phyloP scores from a whole-genome alignment of 2,113 vertebrate species.

The Odocoileus hemionus region DNA sequence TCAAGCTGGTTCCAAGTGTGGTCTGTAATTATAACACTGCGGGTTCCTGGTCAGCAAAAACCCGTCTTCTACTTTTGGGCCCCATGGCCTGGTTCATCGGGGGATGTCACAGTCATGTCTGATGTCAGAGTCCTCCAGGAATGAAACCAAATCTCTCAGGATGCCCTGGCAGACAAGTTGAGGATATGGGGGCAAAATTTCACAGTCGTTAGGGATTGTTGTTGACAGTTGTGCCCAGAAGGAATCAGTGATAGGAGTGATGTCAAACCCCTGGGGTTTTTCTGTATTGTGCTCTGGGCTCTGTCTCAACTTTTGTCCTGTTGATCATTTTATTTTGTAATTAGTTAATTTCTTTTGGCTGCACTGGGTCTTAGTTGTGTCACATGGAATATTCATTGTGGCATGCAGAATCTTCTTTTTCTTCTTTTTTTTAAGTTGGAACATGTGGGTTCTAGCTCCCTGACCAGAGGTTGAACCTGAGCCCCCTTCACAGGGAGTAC shows the following conservation, averaged over 20 bases:
- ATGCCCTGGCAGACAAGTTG: not conserved
- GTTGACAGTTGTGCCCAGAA: rapidly evolving
- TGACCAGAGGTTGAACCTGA: not conserved
- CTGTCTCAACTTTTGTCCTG: not conserved
- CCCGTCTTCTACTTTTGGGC: not conserved
- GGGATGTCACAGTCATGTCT: rapidly evolving
- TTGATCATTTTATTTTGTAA: not conserved
- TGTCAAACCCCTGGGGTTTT: not conserved
- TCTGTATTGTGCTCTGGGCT: not conserved
- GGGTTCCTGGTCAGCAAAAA: not conserved
- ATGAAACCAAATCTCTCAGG: not conserved
- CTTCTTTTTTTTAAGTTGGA: not conserved
- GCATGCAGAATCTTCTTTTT: not conserved
- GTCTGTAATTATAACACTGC: not conserved
- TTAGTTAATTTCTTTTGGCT: not conserved
- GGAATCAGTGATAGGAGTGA: rapidly evolving
- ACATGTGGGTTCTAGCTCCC: not conserved
- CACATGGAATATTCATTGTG: not conserved
- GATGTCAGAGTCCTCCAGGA: not conserved
- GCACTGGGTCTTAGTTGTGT: not conserved
- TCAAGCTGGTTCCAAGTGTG: not conserved
- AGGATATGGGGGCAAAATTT: not conserved
- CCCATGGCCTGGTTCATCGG: rapidly evolving
- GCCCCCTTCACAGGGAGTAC: not conserved
- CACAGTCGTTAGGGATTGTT: rapidly evolving